Evolutionary conservation across 2,113 vertebrate species (phyloP), one percentile per base, ranked within the genome.

Genomic region (Arvicanthis niloticus): DNA sequence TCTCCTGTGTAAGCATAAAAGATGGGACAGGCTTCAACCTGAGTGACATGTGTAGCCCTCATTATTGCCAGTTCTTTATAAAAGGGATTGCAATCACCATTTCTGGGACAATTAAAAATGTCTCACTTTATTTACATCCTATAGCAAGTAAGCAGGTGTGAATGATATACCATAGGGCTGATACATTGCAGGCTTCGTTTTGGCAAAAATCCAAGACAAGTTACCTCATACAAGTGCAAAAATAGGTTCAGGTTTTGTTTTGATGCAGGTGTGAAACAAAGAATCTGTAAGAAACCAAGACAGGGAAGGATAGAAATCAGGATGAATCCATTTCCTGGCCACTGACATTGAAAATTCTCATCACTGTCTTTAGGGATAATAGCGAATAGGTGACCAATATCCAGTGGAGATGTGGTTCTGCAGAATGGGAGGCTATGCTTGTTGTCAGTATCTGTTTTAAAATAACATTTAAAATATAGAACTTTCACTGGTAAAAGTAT

Each of bases 221-320:
- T 82, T 98, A 76, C 94, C 90, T 78, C 51, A 58, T 90, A 75
- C 89, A 96, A 96, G 81, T 96, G 2, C 72, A 87, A 98, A 97
- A 96, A 97, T 97, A 97, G 97, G 78, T 70, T 94, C 34, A 3
- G 92, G 91, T 96, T 97, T 98, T 96, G 84, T 97, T 98, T 96
- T 94, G 95, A 86, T 75, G 62, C 95, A 98, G 97, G 97, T 98
- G 96, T 85, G 92, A 86, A 98, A 93, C 93, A 98, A 98, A 98
- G 96, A 91, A 93, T 95, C 73, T 80, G 62, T 62, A 96, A 96
- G 88, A 84, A 95, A 96, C 97, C 70, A 95, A 97, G 67, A 88
- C 2, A 48, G 48, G 93, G 26, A 93, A 96, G 72, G 51, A 84
- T 48, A 82, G 1, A 85, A 96, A 91, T 92, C 42, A 77, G 68